Base-by-base conservation (phyloP, 2,797 vertebrate species). In the Tarsius wallacei region DNA sequence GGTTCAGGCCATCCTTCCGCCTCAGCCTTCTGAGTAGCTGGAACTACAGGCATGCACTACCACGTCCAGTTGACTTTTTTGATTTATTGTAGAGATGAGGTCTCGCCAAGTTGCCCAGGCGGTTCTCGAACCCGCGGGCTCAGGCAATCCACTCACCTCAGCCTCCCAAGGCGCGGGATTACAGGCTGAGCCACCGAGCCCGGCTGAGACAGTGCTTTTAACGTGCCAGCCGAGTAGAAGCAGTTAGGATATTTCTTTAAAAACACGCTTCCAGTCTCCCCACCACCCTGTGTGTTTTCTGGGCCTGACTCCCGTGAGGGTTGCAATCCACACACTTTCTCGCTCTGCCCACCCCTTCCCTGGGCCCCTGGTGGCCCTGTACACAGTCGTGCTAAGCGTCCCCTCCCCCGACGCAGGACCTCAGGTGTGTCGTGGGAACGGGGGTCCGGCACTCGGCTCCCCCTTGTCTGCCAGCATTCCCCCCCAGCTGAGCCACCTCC, bases 341-440 rank as follows among this genome's bases (percentile, higher is more conserved):
- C 13, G 12, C 21, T 22, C 17, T 0, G 4, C 0, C 22, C 33
- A 14, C 4, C 3, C 11, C n/a, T 42, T 28, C 53, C 4, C 2
- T 0, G 0, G 89, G 36, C 51, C 19, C 16, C 61, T 8, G 0
- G 76, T 7, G n/a, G 80, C 59, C 80, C 31, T 0, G 19, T 22
- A 42, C 1, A 63, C 26, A 11, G 28, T 74, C 31, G 26, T 0
- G n/a, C 57, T 61, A 11, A 83, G 33, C 1, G 1, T 53, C 81
- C 63, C 53, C 17, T n/a, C 63, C 85, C 82, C 74, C 0, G 3
- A 33, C 1, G 9, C n/a, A 1, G 87, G 51, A 17, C 16, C n/a
- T 7, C 47, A 61, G 57, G n/a, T 28, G 12, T 21, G 24, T 19
- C 59, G 0, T 0, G 31, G 89, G 70, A 78, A 5, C 0, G 15